Conservation (phyloP, 30 jellyfish, hydroid and myxozoan species). For the Nemopilema nomurai region DNA sequence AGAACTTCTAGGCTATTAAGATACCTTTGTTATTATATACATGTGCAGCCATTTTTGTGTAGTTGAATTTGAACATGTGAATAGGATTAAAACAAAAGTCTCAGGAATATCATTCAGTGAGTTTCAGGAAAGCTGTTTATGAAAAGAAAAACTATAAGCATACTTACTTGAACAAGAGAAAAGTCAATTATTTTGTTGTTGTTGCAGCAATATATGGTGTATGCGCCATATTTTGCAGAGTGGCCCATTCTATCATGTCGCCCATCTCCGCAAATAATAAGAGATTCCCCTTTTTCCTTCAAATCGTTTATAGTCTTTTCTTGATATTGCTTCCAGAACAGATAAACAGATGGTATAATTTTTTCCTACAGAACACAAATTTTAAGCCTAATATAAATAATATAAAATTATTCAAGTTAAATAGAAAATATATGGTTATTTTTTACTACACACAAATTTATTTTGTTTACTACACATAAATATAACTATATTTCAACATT, state of each 20-base stretch:
- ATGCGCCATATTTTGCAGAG: conserved; percentile 46
- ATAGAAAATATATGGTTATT: neutral
- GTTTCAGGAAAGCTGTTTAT: neutral
- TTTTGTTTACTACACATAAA: neutral
- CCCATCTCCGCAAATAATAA: conserved; percentile 45
- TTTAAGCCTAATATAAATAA: conserved; percentile 6
- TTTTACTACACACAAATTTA: neutral
- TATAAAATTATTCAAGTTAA: neutral
- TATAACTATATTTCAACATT: neutral
- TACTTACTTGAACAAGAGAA: conserved; percentile 42
- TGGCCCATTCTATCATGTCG: conserved; percentile 48
- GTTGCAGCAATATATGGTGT: conserved; percentile 27
- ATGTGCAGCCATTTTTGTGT: neutral
- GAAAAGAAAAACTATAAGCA: neutral
- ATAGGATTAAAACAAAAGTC: neutral
- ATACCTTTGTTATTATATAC: neutral
- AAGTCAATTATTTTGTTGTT: conserved; percentile 16
- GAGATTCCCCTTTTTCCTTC: conserved; percentile 2
- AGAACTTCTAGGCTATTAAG: neutral
- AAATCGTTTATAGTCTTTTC: conserved; percentile 1
- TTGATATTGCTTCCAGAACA: conserved; percentile 12
- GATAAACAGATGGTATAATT: conserved; percentile 22
- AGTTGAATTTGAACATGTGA: neutral
- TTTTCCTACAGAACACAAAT: conserved; percentile 9
- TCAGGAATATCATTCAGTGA: neutral